A percentile compares a stretch with the other conserved stretches of the same genome.
Evolutionary conservation across 1,140 invertebrate species (phyloP).

Genomic region (Drosophila pseudoananassae): DNA sequence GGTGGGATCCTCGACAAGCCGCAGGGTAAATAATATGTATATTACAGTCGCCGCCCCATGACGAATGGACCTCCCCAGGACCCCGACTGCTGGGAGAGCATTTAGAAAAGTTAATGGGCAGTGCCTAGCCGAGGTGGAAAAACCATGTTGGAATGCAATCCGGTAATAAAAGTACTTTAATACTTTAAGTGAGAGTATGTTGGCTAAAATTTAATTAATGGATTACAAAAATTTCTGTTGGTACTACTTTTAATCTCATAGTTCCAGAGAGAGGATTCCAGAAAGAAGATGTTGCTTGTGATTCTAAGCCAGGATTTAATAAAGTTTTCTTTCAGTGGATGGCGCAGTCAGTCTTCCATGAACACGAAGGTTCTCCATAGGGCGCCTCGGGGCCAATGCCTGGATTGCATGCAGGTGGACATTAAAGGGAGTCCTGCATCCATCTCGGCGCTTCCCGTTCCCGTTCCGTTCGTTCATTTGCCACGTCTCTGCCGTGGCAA

Average conservation of each 20-base stretch:
- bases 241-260: too few species aligned
- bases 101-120: constrained; percentile 20
- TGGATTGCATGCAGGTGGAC: constrained; percentile 66
- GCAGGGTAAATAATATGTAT: constrained; percentile 40
- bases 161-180: neutral
- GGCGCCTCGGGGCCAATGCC: constrained; percentile 59
- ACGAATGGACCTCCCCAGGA: constrained; percentile 12
- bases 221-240: too few species aligned
- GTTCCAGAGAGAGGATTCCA: neutral
- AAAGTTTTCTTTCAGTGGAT: constrained; percentile 14
- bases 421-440: constrained; percentile 49
- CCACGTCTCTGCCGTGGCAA: constrained; percentile 16
- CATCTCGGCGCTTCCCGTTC: constrained; percentile 5
- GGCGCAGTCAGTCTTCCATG: constrained; percentile 24
- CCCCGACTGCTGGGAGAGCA: neutral
- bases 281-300: neutral
- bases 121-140: neutral
- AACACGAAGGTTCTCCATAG: constrained; percentile 41
- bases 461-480: neutral
- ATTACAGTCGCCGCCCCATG: constrained; percentile 12
- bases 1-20: constrained; percentile 25
- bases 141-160: neutral
- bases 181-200: neutral
- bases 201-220: neutral
- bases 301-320: neutral